Evolutionary conservation across 2,797 vertebrate species (phyloP).

Genomic region (Protosalanx chinensis): DNA sequence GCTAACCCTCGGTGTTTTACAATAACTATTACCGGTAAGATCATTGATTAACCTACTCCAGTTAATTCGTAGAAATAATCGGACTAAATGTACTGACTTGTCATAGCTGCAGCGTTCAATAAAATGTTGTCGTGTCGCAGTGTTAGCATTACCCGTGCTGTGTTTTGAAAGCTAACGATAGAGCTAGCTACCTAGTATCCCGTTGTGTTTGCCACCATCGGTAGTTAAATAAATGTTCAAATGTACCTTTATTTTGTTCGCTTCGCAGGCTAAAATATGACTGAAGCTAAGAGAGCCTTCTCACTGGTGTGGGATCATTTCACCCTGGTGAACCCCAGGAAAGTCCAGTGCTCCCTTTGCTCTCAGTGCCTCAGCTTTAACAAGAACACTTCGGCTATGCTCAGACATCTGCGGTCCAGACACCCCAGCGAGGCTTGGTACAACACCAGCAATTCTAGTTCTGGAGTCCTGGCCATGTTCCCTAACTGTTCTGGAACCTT

Average conservation of each 20-base stretch:
- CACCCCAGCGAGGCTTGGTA: slow-evolving; percentile 19
- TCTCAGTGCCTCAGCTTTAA: slow-evolving; percentile 19
- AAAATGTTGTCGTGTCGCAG: too few relatives aligned
- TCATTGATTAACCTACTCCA: too few relatives aligned
- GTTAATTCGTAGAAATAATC: too few relatives aligned
- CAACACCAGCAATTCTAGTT: slow-evolving; percentile 1
- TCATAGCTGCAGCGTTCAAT: too few relatives aligned
- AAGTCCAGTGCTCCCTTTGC: slow-evolving; percentile 16
- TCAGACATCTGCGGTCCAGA: slow-evolving; percentile 11
- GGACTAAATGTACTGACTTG: too few relatives aligned
- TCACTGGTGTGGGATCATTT: slow-evolving; percentile 20
- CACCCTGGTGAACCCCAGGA: slow-evolving; percentile 8
- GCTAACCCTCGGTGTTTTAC: too few relatives aligned
- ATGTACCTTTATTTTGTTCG: not conserved
- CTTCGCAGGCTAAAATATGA: slow-evolving; percentile 1
- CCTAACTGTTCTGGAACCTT: not conserved
- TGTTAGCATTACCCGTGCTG: too few relatives aligned
- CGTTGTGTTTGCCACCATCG: too few relatives aligned
- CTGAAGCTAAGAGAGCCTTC: slow-evolving; percentile 15
- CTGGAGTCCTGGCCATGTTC: not conserved
- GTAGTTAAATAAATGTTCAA: too few relatives aligned
- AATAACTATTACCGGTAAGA: too few relatives aligned
- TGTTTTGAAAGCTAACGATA: not conserved
- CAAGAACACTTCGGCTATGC: slow-evolving; percentile 20
- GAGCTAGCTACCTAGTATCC: slow-evolving; percentile 8